Evolutionary conservation across 2,113 vertebrate species (phyloP).

Genomic region (Pelecanus crispus): DNA sequence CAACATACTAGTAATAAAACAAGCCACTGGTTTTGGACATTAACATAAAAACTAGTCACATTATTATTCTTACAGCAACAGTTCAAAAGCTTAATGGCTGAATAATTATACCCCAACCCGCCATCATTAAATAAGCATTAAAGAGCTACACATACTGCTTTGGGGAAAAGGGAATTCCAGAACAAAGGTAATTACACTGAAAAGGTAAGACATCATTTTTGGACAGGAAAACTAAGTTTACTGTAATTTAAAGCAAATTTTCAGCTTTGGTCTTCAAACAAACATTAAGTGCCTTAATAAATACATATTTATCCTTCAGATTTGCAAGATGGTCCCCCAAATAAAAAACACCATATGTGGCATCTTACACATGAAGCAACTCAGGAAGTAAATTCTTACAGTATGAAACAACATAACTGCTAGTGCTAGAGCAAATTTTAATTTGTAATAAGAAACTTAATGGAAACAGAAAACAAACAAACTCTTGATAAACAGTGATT

Average conservation of each 20-base stretch:
- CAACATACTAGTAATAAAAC: background rate
- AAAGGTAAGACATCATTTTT: background rate
- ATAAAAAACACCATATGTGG: background rate
- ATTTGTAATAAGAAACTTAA: background rate
- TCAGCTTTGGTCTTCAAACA: background rate
- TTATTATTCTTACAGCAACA: slow-evolving; percentile 9
- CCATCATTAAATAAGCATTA: slow-evolving; percentile 19
- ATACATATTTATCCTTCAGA: background rate
- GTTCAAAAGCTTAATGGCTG: slow-evolving; percentile 1
- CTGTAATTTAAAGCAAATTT: slow-evolving; percentile 6
- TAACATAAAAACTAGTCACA: background rate
- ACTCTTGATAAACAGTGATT: background rate
- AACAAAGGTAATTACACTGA: background rate
- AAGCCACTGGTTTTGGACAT: background rate
- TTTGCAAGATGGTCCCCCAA: background rate
- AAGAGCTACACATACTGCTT: background rate
- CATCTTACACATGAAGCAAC: background rate
- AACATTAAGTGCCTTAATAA: background rate
- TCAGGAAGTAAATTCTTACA: background rate
- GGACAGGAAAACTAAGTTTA: background rate
- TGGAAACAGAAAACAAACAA: background rate
- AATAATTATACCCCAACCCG: background rate
- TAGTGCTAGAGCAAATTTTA: background rate
- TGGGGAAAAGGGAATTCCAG: background rate
- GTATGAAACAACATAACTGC: background rate